Evolutionary conservation across 2,797 vertebrate genomes (phyloP).

Genomic region (Nyctibius grandis): DNA sequence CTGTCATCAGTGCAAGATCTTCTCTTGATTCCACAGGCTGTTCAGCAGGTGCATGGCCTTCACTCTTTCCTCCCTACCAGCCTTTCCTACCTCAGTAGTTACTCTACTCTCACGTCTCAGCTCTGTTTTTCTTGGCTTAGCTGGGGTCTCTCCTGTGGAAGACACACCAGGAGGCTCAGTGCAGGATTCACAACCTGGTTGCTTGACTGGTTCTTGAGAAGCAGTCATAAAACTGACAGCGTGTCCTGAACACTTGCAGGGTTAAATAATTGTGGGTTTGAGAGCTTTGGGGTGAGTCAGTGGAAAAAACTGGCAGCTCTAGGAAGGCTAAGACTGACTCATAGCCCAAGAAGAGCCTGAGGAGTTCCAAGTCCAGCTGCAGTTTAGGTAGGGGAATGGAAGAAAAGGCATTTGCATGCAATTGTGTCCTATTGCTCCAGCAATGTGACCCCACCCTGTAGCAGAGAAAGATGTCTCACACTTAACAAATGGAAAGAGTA

Average conservation of each 20-base stretch:
- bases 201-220: not conserved
- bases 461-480: constrained; percentile 27
- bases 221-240: not conserved
- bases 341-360: not conserved
- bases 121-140: not conserved
- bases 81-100: not conserved
- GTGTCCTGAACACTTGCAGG: not conserved
- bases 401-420: constrained; percentile 6
- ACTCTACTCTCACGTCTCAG: not conserved
- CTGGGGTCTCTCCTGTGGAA: not conserved
- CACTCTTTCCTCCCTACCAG: not conserved
- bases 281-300: constrained; percentile 12
- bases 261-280: constrained; percentile 24
- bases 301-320: constrained; percentile 48
- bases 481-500: constrained; percentile 11
- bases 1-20: not conserved
- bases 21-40: not conserved
- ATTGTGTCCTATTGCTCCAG: not conserved
- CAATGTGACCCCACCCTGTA: constrained; percentile 11
- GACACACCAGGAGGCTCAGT: not conserved
- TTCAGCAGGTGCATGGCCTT: not conserved
- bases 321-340: constrained; percentile 42
- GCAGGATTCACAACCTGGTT: not conserved
- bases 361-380: constrained; percentile 32
- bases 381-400: not conserved